A percentile compares a stretch with the other conserved stretches of the same genome.
phyloP scores from a whole-genome alignment of 2,797 vertebrate genomes.

The Gephyroberyx darwinii region DNA sequence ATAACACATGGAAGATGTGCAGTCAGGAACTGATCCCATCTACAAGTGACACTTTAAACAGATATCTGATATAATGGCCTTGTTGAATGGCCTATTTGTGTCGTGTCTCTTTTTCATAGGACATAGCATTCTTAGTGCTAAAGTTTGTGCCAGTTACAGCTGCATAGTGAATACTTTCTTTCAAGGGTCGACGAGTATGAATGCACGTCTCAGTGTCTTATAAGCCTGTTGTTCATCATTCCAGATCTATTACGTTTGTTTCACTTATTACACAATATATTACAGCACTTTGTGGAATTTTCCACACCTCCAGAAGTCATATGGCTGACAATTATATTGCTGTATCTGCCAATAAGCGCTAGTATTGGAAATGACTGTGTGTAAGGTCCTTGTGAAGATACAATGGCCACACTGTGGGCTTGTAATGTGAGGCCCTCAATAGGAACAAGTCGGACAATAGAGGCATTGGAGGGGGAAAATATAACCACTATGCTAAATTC shows the following conservation, averaged over 20 bases:
- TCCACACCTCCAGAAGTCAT: conserved; percentile 63
- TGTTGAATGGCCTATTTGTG: conserved; percentile 13
- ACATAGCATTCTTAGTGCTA: conserved; percentile 13
- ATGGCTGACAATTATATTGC: conserved; percentile 39
- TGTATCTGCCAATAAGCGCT: conserved; percentile 66
- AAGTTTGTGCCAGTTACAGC: background rate
- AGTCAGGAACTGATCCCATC: background rate
- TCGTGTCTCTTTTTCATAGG: background rate
- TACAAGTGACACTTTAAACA: conserved; percentile 2
- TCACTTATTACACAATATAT: conserved; percentile 10
- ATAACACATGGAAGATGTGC: background rate
- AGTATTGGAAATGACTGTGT: conserved; percentile 65
- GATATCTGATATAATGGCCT: background rate
- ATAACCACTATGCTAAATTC: conserved; percentile 64
- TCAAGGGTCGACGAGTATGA: background rate
- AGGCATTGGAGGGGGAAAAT: conserved; percentile 64
- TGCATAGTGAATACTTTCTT: too few relatives aligned
- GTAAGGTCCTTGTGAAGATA: conserved; percentile 73
- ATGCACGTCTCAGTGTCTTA: conserved; percentile 4
- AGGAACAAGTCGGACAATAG: conserved; percentile 75
- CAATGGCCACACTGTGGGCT: conserved; percentile 79
- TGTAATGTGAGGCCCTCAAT: conserved; percentile 76
- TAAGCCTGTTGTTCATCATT: conserved; percentile 10
- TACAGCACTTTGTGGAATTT: conserved; percentile 60
- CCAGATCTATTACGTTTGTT: conserved; percentile 6